A percentile compares a stretch with the other conserved stretches of the same genome.
Evolutionary conservation across 2,888 invertebrate species (phyloP).

Genomic region (Troides helena): DNA sequence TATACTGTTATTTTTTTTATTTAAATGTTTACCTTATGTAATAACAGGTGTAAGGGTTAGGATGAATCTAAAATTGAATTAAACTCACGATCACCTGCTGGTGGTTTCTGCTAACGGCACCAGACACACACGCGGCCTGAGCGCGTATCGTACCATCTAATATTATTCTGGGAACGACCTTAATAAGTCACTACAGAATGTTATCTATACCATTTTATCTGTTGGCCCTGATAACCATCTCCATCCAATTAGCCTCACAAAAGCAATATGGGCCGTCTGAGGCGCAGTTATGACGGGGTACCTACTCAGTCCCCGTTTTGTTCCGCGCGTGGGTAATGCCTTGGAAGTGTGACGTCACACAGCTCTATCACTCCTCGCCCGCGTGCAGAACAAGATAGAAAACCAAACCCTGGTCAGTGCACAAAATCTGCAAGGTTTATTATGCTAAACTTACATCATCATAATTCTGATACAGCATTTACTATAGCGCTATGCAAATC

Average conservation of each 20-base stretch:
- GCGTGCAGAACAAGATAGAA: too few species aligned
- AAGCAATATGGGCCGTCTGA: conserved; percentile 76
- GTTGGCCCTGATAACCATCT: conserved; percentile 71
- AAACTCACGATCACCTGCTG: neutral
- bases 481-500: too few species aligned
- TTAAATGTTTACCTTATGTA: too few species aligned
- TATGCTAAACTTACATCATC: too few species aligned
- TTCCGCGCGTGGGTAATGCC: conserved; percentile 3
- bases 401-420: too few species aligned
- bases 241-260: conserved; percentile 80
- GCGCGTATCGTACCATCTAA: conserved; percentile 76
- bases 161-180: conserved; percentile 82
- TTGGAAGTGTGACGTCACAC: conserved; percentile 7
- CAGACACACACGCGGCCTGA: conserved; percentile 54
- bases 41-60: neutral
- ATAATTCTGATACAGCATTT: too few species aligned
- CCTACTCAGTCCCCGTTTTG: conserved; percentile 33
- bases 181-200: conserved; percentile 82
- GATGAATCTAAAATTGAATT: neutral
- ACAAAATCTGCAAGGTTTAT: too few species aligned
- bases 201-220: conserved; percentile 81
- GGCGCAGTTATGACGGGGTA: conserved; percentile 65
- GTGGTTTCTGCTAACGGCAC: conserved; percentile 54
- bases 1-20: too few species aligned
- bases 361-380: neutral